Evolutionary conservation across 2,888 invertebrate species (phyloP), one percentile per base, ranked within the genome.

Genomic region (Hemistola chrysoprasaria): DNA sequence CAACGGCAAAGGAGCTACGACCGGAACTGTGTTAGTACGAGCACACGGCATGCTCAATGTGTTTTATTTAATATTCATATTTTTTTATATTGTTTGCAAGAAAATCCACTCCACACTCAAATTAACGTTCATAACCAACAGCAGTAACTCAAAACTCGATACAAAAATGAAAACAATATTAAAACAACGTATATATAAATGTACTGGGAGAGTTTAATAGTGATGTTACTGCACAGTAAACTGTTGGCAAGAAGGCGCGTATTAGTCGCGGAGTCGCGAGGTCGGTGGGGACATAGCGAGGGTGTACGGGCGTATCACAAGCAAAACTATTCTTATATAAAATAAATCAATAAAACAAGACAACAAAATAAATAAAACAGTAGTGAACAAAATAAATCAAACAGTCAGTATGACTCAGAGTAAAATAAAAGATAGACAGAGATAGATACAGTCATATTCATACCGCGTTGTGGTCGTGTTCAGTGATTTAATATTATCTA

Each of bases 101-200:
- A 74, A 78, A 82, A 84, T 86, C 87, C 87, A 87, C 87, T 84
- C 87, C 87, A 87, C 87, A 87, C 87, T 87, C 87, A 82, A 80
- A 72, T 66, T 62, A 72, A 74, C 76, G 77, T 69, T 75, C 65
- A 61, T 64, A 65, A 64, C 56, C 71, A 71, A 53, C 65, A 75
- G 84, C 86, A 84, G 85, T 82, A 83, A 86, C 79, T 72, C 71
- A 78, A 65, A 77, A 73, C 58, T 70, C 67, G 71, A 62, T 73
- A 66, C 57, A 67, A 65, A 53, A 53, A 53, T 48, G 56, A 62
- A 55, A 51, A 47, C 40, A 63, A 62, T 60, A 61, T 56, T 53
- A 43, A 66, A 64, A 76, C 71, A 63, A 63, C n/a, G n/a, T n/a
- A 71, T 65, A 72, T 61, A 65, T 65, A 56, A 34, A 56, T 64